Conservation (phyloP, 2,888 invertebrate genomes). For the Phymatocera aterrima region DNA sequence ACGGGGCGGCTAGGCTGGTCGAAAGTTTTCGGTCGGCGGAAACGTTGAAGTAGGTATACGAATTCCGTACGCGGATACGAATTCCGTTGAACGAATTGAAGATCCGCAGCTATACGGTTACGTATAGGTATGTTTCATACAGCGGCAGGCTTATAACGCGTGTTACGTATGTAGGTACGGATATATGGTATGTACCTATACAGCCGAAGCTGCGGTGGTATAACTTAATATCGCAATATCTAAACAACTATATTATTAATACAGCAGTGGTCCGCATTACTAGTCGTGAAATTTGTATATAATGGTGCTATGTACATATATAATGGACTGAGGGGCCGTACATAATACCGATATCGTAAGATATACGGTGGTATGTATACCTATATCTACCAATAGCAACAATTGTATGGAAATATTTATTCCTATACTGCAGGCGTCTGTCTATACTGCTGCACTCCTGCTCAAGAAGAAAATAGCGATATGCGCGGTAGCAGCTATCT, state of each 20-base stretch:
- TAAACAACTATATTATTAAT: slow-evolving; percentile 63
- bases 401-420: slow-evolving; percentile 72
- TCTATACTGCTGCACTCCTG: too few species aligned
- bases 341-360: slow-evolving; percentile 32
- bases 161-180: not conserved
- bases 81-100: slow-evolving; percentile 6
- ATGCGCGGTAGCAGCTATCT: too few species aligned
- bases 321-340: not conserved
- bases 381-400: slow-evolving; percentile 70
- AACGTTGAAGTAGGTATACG: not conserved
- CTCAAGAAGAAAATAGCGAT: too few species aligned
- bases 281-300: slow-evolving; percentile 72
- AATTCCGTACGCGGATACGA: slow-evolving; percentile 30
- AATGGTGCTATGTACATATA: slow-evolving; percentile 70
- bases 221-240: slow-evolving; percentile 46
- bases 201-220: not conserved
- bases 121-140: too few species aligned
- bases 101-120: not conserved
- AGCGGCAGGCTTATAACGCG: too few species aligned
- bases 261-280: slow-evolving; percentile 67
- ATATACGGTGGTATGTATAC: too few species aligned
- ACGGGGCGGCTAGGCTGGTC: not conserved
- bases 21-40: not conserved
- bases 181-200: not conserved
- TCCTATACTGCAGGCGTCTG: not conserved